These are phyloP conservation scores for Stenodera caucasica DNA, from an alignment of 2,888 invertebrate genomes.

Conservation along the genomic window DNA sequence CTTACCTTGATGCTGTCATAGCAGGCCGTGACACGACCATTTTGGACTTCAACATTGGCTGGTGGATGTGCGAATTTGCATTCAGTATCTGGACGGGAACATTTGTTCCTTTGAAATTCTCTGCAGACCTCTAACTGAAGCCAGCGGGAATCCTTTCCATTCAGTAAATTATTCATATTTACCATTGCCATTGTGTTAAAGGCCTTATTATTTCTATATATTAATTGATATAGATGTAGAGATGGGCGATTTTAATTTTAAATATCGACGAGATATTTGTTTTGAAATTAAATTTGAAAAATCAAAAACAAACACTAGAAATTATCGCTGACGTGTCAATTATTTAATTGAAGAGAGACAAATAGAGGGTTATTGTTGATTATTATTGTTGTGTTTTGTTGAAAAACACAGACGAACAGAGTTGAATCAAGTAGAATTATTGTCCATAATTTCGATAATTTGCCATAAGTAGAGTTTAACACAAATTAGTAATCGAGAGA, in stretches of 20 bases:
- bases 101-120: slow-evolving; percentile 99
- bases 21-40: slow-evolving; percentile 99
- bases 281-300: too few relatives aligned
- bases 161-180: slow-evolving; percentile 95
- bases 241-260: too few relatives aligned
- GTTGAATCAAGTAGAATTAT: slow-evolving; percentile 50
- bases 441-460: slow-evolving; percentile 48
- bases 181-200: slow-evolving; percentile 75
- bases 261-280: too few relatives aligned
- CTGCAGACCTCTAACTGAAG: slow-evolving; percentile 99
- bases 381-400: slow-evolving; percentile 6
- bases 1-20: slow-evolving; percentile 99
- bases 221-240: not conserved
- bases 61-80: slow-evolving; percentile 99
- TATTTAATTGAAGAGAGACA: not conserved
- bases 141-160: slow-evolving; percentile 99
- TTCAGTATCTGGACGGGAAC: slow-evolving; percentile 97
- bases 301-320: too few relatives aligned
- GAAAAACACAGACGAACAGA: slow-evolving; percentile 16
- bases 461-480: slow-evolving; percentile 17
- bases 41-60: slow-evolving; percentile 99
- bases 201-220: slow-evolving; percentile 11
- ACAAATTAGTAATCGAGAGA: slow-evolving; percentile 17
- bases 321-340: too few relatives aligned
- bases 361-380: not conserved